These are phyloP conservation scores for Megalonaias nervosa DNA, from an alignment of 1,140 invertebrate species.

Conservation along the genomic window DNA sequence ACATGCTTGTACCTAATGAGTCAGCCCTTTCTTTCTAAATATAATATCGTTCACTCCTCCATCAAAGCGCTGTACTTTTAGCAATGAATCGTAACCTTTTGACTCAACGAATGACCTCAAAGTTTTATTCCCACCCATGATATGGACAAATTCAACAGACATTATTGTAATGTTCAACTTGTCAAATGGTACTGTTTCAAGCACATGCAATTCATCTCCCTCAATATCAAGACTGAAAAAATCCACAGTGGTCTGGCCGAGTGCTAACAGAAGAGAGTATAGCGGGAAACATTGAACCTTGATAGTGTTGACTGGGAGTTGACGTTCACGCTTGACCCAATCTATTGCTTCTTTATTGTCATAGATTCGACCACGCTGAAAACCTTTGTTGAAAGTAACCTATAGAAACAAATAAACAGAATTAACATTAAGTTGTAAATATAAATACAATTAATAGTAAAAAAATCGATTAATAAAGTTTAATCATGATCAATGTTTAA, in stretches of 20 bases:
- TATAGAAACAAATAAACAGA: neutral
- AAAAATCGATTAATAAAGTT: too few relatives aligned
- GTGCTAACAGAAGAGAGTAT: constrained; percentile 39
- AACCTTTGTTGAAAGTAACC: constrained; percentile 40
- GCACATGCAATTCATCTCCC: constrained; percentile 51
- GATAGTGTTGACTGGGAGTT: too few relatives aligned
- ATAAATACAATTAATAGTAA: too few relatives aligned
- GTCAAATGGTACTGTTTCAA: constrained; percentile 38
- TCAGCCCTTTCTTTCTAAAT: too few relatives aligned
- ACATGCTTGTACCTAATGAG: too few relatives aligned
- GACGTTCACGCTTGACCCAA: constrained; percentile 13
- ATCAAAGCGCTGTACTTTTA: too few relatives aligned
- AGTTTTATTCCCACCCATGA: neutral
- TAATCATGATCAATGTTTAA: too few relatives aligned
- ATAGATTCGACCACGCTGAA: constrained; percentile 33
- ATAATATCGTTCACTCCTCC: too few relatives aligned
- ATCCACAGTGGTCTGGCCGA: constrained; percentile 41
- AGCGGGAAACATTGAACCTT: constrained; percentile 40
- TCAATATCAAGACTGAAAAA: constrained; percentile 66
- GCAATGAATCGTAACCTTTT: too few relatives aligned
- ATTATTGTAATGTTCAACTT: constrained; percentile 40
- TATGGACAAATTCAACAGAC: constrained; percentile 26
- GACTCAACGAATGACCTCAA: too few relatives aligned
- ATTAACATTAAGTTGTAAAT: too few relatives aligned
- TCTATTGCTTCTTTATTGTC: constrained; percentile 13